These are phyloP conservation scores for Malurus cyaneus DNA, from an alignment of 2,113 vertebrate genomes.

Conservation along the genomic window DNA sequence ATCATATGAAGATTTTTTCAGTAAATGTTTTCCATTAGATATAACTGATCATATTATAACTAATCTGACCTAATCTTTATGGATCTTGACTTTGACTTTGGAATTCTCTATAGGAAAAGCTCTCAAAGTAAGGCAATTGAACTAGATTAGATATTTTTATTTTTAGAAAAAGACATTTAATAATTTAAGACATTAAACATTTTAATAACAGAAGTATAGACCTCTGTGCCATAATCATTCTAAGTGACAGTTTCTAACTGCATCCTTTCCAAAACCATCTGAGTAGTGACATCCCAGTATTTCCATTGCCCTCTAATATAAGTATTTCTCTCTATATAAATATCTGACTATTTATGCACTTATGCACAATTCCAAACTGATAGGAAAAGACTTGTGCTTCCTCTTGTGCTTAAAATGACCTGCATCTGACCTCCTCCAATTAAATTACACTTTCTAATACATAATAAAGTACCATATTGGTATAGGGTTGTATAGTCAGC, in stretches of 20 bases:
- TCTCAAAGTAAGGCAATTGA: not conserved
- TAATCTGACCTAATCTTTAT: not conserved
- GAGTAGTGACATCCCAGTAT: not conserved
- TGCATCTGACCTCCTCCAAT: not conserved
- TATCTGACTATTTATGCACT: not conserved
- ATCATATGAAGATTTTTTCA: not conserved
- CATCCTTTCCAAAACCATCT: not conserved
- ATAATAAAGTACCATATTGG: not conserved
- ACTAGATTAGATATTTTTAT: not conserved
- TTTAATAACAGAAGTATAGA: not conserved
- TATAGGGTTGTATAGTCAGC: not conserved
- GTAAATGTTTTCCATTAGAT: not conserved
- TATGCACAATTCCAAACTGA: not conserved
- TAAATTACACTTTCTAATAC: not conserved
- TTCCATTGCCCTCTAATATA: not conserved
- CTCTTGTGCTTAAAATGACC: not conserved
- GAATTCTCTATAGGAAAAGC: not conserved
- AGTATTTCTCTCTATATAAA: not conserved
- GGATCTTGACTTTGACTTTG: not conserved
- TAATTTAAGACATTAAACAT: not conserved
- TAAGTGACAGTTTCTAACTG: not conserved
- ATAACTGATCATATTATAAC: not conserved
- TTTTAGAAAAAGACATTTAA: conserved; percentile 5
- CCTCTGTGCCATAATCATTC: not conserved
- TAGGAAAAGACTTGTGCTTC: not conserved